Conservation (phyloP, 2,797 vertebrate genomes). For the Oryzias dopingdopingensis region DNA sequence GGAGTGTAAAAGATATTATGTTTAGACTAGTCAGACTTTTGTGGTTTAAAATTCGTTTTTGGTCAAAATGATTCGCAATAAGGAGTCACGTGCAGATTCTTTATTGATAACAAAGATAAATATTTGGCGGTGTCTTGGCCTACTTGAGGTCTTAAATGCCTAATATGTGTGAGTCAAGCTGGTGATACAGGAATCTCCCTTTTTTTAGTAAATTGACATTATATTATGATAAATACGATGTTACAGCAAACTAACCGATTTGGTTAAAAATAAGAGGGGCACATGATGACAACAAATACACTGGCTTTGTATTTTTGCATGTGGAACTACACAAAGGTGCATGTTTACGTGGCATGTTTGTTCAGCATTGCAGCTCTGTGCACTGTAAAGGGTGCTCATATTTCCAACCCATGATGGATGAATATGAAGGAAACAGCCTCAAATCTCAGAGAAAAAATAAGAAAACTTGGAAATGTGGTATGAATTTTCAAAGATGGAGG, state of each 20-base stretch:
- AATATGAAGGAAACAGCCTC: background rate
- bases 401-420: constrained; percentile 4
- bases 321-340: background rate
- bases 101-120: too few species aligned
- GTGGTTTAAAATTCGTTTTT: too few species aligned
- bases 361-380: background rate
- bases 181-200: too few species aligned
- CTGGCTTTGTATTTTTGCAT: background rate
- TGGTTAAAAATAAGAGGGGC: background rate
- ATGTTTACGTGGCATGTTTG: background rate
- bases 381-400: background rate
- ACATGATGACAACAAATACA: background rate
- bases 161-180: too few species aligned
- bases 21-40: too few species aligned
- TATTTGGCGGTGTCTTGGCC: too few species aligned
- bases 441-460: constrained; percentile 10
- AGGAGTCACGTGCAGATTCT: too few species aligned
- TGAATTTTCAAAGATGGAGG: constrained; percentile 29
- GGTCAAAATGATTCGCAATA: too few species aligned
- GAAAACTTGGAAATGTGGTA: constrained; percentile 29
- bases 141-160: too few species aligned
- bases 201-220: too few species aligned
- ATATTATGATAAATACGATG: background rate
- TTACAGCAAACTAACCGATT: background rate
- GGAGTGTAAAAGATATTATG: too few species aligned